phyloP scores from a whole-genome alignment of 2,797 vertebrate genomes.

The Semotilus atromaculatus region DNA sequence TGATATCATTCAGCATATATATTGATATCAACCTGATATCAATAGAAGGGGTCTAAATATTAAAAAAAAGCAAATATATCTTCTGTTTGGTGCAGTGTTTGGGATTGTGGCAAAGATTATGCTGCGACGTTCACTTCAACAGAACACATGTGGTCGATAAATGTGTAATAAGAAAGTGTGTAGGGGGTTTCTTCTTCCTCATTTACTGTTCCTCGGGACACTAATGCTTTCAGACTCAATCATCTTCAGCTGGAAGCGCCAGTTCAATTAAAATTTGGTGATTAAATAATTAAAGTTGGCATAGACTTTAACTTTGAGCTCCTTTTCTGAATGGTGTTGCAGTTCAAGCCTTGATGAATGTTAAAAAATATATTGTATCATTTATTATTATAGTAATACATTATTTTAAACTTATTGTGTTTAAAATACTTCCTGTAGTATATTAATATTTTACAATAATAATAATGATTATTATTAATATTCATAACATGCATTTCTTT shows the following conservation, averaged over 20 bases:
- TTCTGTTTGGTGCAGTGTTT: slow-evolving; percentile 32
- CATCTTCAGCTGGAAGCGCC: slow-evolving; percentile 15
- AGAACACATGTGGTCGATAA: slow-evolving; percentile 14
- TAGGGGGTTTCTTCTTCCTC: neutral
- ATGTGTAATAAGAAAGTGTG: neutral
- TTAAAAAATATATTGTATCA: neutral
- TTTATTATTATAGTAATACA: neutral
- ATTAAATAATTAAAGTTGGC: slow-evolving; percentile 50
- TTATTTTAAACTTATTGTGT: too few relatives aligned
- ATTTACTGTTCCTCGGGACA: slow-evolving; percentile 44
- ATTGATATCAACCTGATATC: too few relatives aligned
- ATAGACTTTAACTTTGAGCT: slow-evolving; percentile 18
- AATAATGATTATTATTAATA: neutral
- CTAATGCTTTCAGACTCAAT: slow-evolving; percentile 49
- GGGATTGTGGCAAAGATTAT: slow-evolving; percentile 66
- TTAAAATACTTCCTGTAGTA: neutral
- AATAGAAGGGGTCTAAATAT: neutral
- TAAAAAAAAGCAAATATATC: too few relatives aligned
- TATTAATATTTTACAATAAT: neutral
- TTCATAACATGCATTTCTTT: neutral
- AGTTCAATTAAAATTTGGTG: slow-evolving; percentile 57
- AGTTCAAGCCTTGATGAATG: neutral
- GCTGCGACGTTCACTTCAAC: slow-evolving; percentile 52
- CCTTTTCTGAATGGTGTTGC: slow-evolving; percentile 36
- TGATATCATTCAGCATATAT: neutral